Base-by-base conservation (phyloP, 2,797 vertebrate genomes). In the Dallia pectoralis region DNA sequence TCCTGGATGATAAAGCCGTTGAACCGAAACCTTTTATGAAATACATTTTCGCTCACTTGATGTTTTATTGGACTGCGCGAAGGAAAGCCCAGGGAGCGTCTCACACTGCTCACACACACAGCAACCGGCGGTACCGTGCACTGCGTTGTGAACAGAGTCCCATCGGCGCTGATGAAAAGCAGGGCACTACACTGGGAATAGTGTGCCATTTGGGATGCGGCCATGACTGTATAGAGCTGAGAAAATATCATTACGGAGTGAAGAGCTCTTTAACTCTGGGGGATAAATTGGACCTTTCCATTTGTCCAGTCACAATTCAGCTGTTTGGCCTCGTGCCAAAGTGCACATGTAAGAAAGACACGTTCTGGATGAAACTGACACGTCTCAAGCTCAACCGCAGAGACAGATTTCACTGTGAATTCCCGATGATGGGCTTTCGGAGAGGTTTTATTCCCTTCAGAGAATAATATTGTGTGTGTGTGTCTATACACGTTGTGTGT, bases 31-130 rank as follows among this genome's bases (percentile, higher is more conserved):
- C 66, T 89, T 92, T 91, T 90, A 91, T 90, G 91, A 90, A 91
- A 87, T 87, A 86, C 82, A 79, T 88, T 91, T 91, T 90, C 84
- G 88, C 86, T 86, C 90, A 89, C 90, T 92, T 89, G 89, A 86
- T 79, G 84, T 90, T 93, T 92, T 91, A 93, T 93, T 91, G 83
- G 85, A 84, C 74, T 77, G 79, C 79, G 81, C 83, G 78, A 87
- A 87, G 75, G 78, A 79, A 87, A 87, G 75, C 78, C 78, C 77
- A 73, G 74, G 64, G 80, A 74, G 68, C 36, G 32, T 70, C 59
- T 33, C 5, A 69, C 29, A 67, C 67, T 56, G n/a, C 51, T n/a
- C n/a, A 56, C 51, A 3, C 2, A 19, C 18, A 6, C 51, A 53
- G 51, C 19, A 9, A 56, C 51, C 51, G 22, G 9, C 8, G 51